These are phyloP conservation scores for Nudaria mundana DNA, from an alignment of 2,888 invertebrate species.

Conservation along the genomic window DNA sequence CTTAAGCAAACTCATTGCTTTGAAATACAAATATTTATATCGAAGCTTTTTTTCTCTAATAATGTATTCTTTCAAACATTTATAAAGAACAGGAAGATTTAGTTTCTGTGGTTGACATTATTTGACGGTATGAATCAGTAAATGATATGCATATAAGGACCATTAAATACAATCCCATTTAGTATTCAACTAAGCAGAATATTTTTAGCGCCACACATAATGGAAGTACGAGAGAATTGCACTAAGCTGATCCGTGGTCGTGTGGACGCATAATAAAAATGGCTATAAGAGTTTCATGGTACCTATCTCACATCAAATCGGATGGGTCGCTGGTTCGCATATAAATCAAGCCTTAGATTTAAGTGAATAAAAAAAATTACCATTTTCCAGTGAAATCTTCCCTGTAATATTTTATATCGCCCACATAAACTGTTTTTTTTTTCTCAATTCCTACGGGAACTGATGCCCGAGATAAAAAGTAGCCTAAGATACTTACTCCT, in stretches of 20 bases:
- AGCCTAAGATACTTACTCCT: no score
- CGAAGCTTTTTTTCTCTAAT: no score
- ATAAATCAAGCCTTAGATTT: constrained; percentile 4
- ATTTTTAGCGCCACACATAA: not conserved
- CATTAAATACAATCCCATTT: no score
- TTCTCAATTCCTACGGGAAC: no score
- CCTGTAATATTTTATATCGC: not conserved
- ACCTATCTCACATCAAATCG: constrained; percentile 1
- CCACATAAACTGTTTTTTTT: not conserved
- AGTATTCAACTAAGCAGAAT: not conserved
- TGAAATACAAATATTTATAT: no score
- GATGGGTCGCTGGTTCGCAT: constrained; percentile 1
- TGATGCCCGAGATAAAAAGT: no score
- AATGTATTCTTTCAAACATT: not conserved
- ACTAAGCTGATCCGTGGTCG: constrained; percentile 3
- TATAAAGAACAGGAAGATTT: no score
- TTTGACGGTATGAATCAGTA: not conserved
- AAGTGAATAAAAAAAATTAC: not conserved
- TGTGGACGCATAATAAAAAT: constrained; percentile 5
- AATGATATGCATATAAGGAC: not conserved
- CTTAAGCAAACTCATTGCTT: no score
- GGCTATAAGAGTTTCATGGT: constrained; percentile 1
- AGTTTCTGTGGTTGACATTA: not conserved
- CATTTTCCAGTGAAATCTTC: no score
- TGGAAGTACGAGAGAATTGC: not conserved